Evolutionary conservation across 2,888 invertebrate species (phyloP).

Genomic region (Amphipoea lucens): DNA sequence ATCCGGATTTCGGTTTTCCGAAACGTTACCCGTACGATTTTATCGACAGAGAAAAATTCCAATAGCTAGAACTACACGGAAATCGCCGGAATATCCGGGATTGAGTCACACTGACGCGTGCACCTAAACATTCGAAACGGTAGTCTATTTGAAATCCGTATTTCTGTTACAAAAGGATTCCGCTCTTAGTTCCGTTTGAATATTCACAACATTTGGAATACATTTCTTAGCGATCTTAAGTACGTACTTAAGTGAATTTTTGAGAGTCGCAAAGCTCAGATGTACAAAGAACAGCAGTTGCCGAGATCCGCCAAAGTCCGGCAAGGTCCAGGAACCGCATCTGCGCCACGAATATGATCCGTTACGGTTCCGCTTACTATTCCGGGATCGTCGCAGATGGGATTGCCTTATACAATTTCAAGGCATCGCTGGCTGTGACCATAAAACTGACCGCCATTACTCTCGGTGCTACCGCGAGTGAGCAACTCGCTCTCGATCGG

Average conservation of each 20-base stretch:
- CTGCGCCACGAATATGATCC: conserved; percentile 39
- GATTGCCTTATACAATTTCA: conserved; percentile 64
- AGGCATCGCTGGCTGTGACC: conserved; percentile 44
- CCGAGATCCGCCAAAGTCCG: neutral
- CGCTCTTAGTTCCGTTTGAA: neutral
- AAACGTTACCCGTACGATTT: conserved; percentile 38
- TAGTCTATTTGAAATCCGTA: conserved; percentile 19
- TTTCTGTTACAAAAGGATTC: conserved; percentile 21
- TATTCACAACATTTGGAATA: conserved; percentile 3
- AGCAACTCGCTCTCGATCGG: conserved; percentile 24
- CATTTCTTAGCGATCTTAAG: neutral
- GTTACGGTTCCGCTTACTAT: conserved; percentile 52
- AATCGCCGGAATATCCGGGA: conserved; percentile 31
- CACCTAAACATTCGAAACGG: conserved; percentile 15
- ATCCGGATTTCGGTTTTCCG: conserved; percentile 36
- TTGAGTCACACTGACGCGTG: conserved; percentile 4
- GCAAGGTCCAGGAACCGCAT: conserved; percentile 14
- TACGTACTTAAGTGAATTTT: neutral
- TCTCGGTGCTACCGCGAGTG: conserved; percentile 31
- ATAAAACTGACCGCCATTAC: conserved; percentile 67
- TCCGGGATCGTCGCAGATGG: conserved; percentile 52
- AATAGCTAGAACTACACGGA: conserved; percentile 11
- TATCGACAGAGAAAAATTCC: conserved; percentile 45
- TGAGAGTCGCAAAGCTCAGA: neutral
- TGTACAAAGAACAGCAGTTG: neutral